A percentile compares a stretch with the other conserved stretches of the same genome.
Conservation (phyloP, 2,113 vertebrate genomes). For the Echinops telfairi region DNA sequence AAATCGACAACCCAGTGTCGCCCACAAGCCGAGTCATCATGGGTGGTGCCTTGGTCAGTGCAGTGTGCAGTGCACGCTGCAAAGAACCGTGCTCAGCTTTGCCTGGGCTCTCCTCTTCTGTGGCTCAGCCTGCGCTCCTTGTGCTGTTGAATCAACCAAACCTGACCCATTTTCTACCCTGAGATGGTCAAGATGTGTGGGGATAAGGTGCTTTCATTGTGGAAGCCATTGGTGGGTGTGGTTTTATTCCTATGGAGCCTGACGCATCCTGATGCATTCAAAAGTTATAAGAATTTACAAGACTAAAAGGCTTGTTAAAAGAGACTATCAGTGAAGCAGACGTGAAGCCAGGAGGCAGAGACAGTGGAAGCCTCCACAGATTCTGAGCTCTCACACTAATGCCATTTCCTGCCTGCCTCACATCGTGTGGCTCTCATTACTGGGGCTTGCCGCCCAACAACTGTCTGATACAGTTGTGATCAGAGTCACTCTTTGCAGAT, state of each 20-base stretch:
- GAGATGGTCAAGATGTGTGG: neutral
- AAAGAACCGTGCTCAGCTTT: neutral
- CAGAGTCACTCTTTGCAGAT: neutral
- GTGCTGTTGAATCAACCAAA: neutral
- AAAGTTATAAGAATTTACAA: neutral
- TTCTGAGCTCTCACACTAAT: neutral
- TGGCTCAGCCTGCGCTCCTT: neutral
- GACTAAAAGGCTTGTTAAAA: neutral
- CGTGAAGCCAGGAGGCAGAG: neutral
- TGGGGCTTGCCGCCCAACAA: neutral
- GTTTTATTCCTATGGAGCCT: slow-evolving; percentile 6
- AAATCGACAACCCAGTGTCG: neutral
- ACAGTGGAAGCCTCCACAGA: neutral
- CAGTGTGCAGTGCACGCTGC: neutral
- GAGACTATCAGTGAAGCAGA: neutral
- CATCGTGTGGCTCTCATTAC: too few relatives aligned
- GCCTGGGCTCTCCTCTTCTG: neutral
- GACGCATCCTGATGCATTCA: slow-evolving; percentile 1
- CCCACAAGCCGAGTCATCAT: neutral
- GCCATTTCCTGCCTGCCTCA: neutral
- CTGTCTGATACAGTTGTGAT: neutral
- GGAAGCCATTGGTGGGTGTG: neutral
- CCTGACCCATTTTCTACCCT: neutral
- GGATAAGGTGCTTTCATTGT: neutral
- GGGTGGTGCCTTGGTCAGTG: neutral